A percentile compares a stretch with the other conserved stretches of the same genome.
phyloP scores from a whole-genome alignment of 2,888 invertebrate species.

The Drosophila bunnanda region DNA sequence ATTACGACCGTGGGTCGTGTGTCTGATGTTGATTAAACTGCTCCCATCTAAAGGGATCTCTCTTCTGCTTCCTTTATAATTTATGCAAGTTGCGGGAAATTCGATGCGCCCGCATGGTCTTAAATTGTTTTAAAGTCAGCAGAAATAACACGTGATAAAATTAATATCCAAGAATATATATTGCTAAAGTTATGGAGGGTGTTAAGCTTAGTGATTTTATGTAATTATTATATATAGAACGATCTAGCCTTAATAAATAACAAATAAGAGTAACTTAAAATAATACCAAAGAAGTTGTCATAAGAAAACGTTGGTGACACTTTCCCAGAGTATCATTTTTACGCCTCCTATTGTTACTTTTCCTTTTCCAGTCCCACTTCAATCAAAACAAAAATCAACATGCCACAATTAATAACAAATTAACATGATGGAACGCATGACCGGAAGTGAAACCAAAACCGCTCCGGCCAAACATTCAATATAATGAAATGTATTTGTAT shows the following conservation, averaged over 20 bases:
- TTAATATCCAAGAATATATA: neutral
- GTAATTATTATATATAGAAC: neutral
- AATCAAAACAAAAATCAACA: conserved; percentile 75
- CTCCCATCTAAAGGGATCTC: conserved; percentile 45
- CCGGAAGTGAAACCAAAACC: conserved; percentile 52
- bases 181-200: neutral
- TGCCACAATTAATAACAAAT: conserved; percentile 83
- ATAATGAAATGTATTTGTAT: conserved; percentile 73
- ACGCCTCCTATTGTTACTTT: neutral
- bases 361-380: conserved; percentile 19
- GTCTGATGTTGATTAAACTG: conserved; percentile 74
- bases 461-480: conserved; percentile 48
- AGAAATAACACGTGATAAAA: neutral
- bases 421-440: conserved; percentile 80
- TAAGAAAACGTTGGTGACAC: neutral
- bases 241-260: too few relatives aligned
- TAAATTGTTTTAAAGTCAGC: conserved; percentile 51
- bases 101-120: conserved; percentile 73
- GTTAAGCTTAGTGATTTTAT: too few relatives aligned
- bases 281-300: neutral
- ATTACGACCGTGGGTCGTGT: conserved; percentile 68
- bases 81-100: conserved; percentile 72
- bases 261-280: neutral
- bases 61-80: conserved; percentile 57
- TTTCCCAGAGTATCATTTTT: conserved; percentile 30